A percentile compares a stretch with the other conserved stretches of the same genome.
Evolutionary conservation across 2,888 invertebrate genomes (phyloP).

Genomic region (Diadromus collaris): DNA sequence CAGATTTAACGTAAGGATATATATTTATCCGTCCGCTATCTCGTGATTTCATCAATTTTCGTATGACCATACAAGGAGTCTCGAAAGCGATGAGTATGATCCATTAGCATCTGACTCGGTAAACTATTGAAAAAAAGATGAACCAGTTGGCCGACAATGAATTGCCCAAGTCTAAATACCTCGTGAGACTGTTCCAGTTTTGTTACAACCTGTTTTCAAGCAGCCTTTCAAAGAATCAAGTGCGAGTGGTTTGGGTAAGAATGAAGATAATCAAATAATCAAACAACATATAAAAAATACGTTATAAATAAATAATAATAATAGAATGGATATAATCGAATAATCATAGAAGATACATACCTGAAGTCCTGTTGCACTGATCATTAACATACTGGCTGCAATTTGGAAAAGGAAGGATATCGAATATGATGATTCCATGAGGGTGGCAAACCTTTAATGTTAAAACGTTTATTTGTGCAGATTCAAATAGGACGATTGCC

Average conservation of each 20-base stretch:
- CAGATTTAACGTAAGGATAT: too few relatives aligned
- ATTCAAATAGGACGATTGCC: background rate
- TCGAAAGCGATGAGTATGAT: constrained; percentile 52
- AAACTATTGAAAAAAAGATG: constrained; percentile 61
- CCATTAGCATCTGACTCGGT: constrained; percentile 58
- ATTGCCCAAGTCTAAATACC: constrained; percentile 46
- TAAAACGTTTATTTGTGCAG: constrained; percentile 7
- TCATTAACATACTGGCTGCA: constrained; percentile 50
- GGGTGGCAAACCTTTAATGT: constrained; percentile 48
- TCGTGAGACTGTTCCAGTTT: constrained; percentile 50
- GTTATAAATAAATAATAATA: too few relatives aligned
- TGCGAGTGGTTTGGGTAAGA: background rate
- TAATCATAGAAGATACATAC: constrained; percentile 17
- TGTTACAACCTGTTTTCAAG: constrained; percentile 43
- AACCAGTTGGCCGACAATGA: constrained; percentile 50
- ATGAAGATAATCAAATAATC: too few relatives aligned
- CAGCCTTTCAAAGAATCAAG: background rate
- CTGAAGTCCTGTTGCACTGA: constrained; percentile 58
- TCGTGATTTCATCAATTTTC: constrained; percentile 2
- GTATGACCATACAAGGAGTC: constrained; percentile 47
- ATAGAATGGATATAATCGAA: too few relatives aligned
- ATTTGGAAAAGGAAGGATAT: constrained; percentile 51
- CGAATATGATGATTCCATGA: constrained; percentile 52
- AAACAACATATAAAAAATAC: too few relatives aligned
- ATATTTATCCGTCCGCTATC: too few relatives aligned